Evolutionary conservation across 2,888 invertebrate genomes (phyloP).

Genomic region (Aphelenchoides bicaudatus): DNA sequence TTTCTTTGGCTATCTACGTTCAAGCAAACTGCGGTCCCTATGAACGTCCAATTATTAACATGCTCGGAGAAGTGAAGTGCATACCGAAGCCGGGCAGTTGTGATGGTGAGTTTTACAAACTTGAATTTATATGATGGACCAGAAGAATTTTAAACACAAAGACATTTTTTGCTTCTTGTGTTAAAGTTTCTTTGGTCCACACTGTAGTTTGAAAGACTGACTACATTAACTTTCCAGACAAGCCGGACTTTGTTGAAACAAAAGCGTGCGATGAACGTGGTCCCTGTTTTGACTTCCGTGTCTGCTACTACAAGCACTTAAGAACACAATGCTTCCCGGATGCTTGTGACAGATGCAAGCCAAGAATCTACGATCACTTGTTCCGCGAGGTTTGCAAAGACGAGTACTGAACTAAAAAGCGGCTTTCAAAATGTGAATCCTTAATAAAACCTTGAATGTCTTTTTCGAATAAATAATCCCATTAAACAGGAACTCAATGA

Average conservation of each 20-base stretch:
- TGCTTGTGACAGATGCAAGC: not conserved
- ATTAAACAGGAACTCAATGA: no score
- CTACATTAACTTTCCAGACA: not conserved
- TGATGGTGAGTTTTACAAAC: not conserved
- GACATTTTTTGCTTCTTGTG: no score
- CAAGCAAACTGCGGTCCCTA: not conserved
- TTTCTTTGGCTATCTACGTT: not conserved
- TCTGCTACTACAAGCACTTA: slow-evolving; percentile 5
- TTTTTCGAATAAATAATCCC: no score
- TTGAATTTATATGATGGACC: no score
- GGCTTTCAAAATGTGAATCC: no score
- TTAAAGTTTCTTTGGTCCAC: no score
- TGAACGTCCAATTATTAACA: slow-evolving; percentile 8
- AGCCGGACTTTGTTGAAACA: slow-evolving; percentile 1
- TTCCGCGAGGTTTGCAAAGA: slow-evolving; percentile 1
- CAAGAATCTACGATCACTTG: slow-evolving; percentile 10
- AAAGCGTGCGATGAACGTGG: slow-evolving; percentile 4
- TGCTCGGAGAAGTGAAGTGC: not conserved
- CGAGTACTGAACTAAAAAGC: no score
- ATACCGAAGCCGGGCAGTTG: slow-evolving; percentile 11
- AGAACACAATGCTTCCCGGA: slow-evolving; percentile 1
- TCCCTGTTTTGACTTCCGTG: slow-evolving; percentile 1
- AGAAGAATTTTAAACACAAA: no score
- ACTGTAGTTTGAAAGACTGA: not conserved
- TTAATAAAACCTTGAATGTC: no score